Percentiles rank a stretch among this genome's conserved stretches.
These are phyloP conservation scores for Yoshiicerus persimilis DNA, from an alignment of 1,140 invertebrate genomes.

Conservation along the genomic window DNA sequence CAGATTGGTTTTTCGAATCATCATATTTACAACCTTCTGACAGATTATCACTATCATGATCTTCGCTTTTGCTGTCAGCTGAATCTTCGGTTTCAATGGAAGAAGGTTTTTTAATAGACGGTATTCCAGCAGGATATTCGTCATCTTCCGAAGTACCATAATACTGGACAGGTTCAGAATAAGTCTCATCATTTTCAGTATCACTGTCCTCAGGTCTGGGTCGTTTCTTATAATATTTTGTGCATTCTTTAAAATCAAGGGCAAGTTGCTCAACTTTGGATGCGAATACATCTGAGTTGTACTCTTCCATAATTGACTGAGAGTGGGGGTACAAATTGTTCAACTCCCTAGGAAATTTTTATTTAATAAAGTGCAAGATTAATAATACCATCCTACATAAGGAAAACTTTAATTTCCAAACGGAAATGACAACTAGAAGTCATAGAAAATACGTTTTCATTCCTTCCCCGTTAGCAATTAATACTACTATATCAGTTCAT, in stretches of 20 bases:
- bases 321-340: conserved; percentile 18
- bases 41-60: not conserved
- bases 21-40: not conserved
- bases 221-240: not conserved
- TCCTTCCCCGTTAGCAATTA: too few species aligned
- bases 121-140: not conserved
- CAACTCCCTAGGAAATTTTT: not conserved
- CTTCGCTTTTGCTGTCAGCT: not conserved
- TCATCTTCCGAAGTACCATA: not conserved
- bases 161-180: not conserved
- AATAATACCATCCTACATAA: too few species aligned
- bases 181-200: not conserved
- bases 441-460: too few species aligned
- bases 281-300: not conserved
- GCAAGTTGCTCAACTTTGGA: not conserved
- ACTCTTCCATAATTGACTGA: not conserved
- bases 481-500: too few species aligned
- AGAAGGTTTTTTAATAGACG: not conserved
- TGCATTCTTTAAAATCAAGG: not conserved
- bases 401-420: too few species aligned
- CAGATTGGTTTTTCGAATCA: not conserved
- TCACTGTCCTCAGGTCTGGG: not conserved
- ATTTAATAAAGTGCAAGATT: not conserved
- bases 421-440: too few species aligned
- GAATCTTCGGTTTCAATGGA: not conserved